Evolutionary conservation across 2,113 vertebrate species (phyloP).

Genomic region (Oreochromis spilurus): DNA sequence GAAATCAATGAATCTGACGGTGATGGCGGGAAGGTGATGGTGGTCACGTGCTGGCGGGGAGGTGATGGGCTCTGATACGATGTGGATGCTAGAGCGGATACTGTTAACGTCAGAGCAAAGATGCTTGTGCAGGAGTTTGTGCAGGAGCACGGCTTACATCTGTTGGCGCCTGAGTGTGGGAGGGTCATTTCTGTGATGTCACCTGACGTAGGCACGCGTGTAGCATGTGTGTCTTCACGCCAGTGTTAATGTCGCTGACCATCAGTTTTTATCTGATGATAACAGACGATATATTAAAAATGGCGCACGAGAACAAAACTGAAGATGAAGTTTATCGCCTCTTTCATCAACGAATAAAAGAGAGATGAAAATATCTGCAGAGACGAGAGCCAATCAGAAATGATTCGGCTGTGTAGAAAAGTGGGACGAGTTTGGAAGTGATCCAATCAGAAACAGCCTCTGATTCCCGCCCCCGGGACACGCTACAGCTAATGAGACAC

Average conservation of each 20-base stretch:
- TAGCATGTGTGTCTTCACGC: neutral
- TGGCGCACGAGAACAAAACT: neutral
- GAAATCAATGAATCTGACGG: neutral
- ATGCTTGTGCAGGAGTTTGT: neutral
- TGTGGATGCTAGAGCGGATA: neutral
- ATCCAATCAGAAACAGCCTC: neutral
- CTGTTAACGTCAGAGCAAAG: neutral
- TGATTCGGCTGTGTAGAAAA: neutral
- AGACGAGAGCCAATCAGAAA: neutral
- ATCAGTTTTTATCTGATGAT: neutral
- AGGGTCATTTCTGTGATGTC: neutral
- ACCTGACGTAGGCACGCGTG: neutral
- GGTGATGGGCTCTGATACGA: neutral
- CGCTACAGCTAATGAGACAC: neutral
- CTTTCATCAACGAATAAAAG: neutral
- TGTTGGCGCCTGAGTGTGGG: neutral
- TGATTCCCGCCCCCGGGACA: neutral
- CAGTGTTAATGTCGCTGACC: neutral
- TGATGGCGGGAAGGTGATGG: accelerated
- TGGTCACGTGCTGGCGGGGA: accelerated
- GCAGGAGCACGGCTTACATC: neutral
- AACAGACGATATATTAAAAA: neutral
- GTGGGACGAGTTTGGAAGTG: neutral
- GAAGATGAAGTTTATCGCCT: neutral
- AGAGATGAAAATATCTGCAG: neutral